Evolutionary conservation across 2,888 invertebrate species (phyloP), one percentile per base, ranked within the genome.

Genomic region (Rhagium mordax): DNA sequence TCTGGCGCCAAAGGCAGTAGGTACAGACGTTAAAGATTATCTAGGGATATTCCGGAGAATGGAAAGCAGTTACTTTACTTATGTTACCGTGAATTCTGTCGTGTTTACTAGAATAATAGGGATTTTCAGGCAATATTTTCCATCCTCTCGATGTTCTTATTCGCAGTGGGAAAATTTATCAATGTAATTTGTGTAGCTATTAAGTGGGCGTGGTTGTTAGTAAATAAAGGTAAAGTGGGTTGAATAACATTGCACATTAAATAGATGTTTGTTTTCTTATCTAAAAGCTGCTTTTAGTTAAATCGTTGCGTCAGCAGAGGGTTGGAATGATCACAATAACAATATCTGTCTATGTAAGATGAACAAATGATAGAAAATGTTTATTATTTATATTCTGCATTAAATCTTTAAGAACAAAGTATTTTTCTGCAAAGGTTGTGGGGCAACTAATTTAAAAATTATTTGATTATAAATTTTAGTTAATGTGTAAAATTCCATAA

Each of bases 161-260:
- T 64, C 49, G 15, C 10, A 24, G 15, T 6, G 49, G 20, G 65
- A 7, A 29, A 8, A 53, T 33, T 65, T 65, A 53, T 53, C 41
- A 10, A 15, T 41, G 16, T 33, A n/a, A 20, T 51, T 3, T 53
- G 41, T 20, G 49, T 53, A 41, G 48, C 29, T 29, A 4, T 33
- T 65, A 65, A 53, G 7, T 8, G 53, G 53, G 18, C 51, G 41
- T 33, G 53, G 27, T 27, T 20, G 16, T 53, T 18, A 29, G 29
- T 53, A 65, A 65, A 65, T 53, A 65, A 65, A 53, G 13, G 20
- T 51, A 18, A 33, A 53, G 53, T 65, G 53, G 53, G 18, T 49
- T 27, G 64, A 64, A 51, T 29, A 29, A 8, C 29, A 16, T 18
- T 13, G 16, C 1, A 13, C 29, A 29, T 64, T 29, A 64, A 49